Evolutionary conservation across 2,888 invertebrate genomes (phyloP), one percentile per base, ranked within the genome.

Genomic region (Papilio demoleus): DNA sequence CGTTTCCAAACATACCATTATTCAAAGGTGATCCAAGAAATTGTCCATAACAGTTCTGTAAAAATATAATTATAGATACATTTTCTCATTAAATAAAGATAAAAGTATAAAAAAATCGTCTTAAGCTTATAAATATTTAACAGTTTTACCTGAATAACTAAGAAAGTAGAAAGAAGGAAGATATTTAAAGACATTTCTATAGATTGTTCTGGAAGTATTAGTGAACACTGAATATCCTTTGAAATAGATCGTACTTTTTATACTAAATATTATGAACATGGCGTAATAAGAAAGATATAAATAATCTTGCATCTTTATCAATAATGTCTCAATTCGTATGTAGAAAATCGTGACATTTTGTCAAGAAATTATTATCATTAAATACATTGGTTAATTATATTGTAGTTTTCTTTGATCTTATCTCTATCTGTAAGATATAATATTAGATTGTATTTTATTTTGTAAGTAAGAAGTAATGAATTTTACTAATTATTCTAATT

Each of bases 31-130:
- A 34, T 27, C 65, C 69, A 6, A 65, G 22, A 17, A 65, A 34
- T 65, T 69, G 68, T 34, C 65, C 68, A 22, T 65, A 22, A 22
- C 60, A 40, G 24, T 59, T 53, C 68, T 69, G 68, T n/a, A 65
- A 69, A 17, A 45, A 62, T 34, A 27, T n/a, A n/a, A 19, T 17
- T n/a, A 60, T 40, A 12, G n/a, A n/a, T n/a, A n/a, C n/a, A n/a
- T n/a, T n/a, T n/a, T n/a, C 9, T 40, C 2, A 0, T 14, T 14
- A 12, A 24, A 24, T 61, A 14, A 40, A 40, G 8, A 4, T 14
- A 40, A 40, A 6, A 5, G 0, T n/a, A n/a, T 40, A 4, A n/a
- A 4, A 40, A n/a, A 40, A 40, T n/a, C 3, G 4, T 6, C n/a
- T n/a, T n/a, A 40, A 40, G 2, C 4, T 38, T 4, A 38, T 31